A percentile compares a stretch with the other conserved stretches of the same genome.
Conservation (phyloP, 2,113 vertebrate genomes). For the Catharus minimus region DNA sequence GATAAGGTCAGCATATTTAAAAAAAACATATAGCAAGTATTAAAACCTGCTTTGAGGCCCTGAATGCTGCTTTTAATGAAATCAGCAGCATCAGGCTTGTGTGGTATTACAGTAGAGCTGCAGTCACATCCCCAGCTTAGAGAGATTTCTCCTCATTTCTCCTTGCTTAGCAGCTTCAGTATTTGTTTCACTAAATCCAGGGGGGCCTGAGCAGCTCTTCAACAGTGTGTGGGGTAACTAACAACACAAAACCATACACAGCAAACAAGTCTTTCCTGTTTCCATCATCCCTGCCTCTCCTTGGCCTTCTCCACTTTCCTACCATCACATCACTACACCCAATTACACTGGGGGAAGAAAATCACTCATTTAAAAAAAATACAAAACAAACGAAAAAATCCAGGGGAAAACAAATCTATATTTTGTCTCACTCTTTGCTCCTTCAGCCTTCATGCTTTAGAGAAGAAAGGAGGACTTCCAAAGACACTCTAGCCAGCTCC, state of each 20-base stretch:
- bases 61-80: constrained; percentile 57
- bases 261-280: neutral
- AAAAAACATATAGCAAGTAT: constrained; percentile 53
- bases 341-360: neutral
- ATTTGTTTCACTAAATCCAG: constrained; percentile 30
- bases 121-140: constrained; percentile 41
- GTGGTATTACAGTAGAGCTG: constrained; percentile 37
- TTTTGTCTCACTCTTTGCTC: neutral
- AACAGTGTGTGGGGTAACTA: neutral
- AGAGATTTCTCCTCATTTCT: constrained; percentile 40
- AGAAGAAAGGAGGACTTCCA: neutral
- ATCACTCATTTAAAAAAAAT: neutral
- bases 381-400: neutral
- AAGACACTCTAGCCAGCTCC: neutral
- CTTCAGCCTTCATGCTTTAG: neutral
- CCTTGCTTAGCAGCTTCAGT: constrained; percentile 42
- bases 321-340: neutral
- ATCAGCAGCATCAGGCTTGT: constrained; percentile 50
- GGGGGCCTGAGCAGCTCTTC: neutral
- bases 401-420: neutral
- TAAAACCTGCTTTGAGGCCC: constrained; percentile 59
- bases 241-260: neutral
- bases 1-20: constrained; percentile 61
- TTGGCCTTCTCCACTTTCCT: neutral
- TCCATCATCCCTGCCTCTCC: neutral